phyloP scores from a whole-genome alignment of 2,113 vertebrate species.

The Sitta europaea region DNA sequence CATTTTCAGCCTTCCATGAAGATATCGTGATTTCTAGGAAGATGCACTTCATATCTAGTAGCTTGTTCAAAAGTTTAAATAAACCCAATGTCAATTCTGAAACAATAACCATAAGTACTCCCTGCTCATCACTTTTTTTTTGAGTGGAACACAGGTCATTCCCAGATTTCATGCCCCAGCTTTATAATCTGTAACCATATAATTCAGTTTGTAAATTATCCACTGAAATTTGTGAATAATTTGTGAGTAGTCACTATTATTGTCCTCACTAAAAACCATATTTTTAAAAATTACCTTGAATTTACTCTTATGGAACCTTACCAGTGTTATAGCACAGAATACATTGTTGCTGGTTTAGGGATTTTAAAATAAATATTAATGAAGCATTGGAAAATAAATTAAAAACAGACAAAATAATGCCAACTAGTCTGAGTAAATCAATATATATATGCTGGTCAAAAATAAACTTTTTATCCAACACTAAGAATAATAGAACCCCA shows the following conservation, averaged over 20 bases:
- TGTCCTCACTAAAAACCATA: not conserved
- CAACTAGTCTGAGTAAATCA: not conserved
- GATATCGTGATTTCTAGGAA: not conserved
- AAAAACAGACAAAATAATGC: not conserved
- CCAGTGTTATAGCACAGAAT: not conserved
- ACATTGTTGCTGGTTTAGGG: fast-evolving
- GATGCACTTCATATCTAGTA: not conserved
- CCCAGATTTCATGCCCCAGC: not conserved
- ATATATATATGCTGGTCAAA: not conserved
- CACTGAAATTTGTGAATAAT: not conserved
- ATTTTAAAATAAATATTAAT: not conserved
- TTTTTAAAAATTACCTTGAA: not conserved
- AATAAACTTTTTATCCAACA: not conserved
- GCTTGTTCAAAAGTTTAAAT: not conserved
- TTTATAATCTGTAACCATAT: not conserved
- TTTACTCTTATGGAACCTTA: not conserved
- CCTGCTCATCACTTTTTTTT: not conserved
- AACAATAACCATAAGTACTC: not conserved
- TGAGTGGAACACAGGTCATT: not conserved
- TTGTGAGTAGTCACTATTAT: not conserved
- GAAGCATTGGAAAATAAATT: not conserved
- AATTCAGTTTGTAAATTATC: not conserved
- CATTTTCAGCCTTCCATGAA: not conserved
- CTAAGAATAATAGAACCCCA: not conserved
- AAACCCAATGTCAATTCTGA: not conserved